phyloP scores from a whole-genome alignment of 2,797 vertebrate genomes.

The Ceryle rudis region DNA sequence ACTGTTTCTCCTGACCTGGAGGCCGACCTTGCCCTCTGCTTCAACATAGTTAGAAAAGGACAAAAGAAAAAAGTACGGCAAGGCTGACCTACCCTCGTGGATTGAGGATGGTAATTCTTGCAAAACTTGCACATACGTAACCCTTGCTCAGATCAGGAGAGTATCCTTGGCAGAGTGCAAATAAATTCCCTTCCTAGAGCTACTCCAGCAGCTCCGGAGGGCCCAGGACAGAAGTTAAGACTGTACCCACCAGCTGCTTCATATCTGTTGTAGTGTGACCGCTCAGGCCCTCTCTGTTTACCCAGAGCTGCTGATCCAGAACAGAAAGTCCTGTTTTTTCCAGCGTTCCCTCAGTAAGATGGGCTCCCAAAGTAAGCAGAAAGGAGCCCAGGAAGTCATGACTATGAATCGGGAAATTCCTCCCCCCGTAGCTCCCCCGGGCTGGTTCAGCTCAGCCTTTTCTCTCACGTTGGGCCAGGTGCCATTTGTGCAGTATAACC shows the following conservation, averaged over 20 bases:
- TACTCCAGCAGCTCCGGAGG: neutral
- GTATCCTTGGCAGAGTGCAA: neutral
- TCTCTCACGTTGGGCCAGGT: neutral
- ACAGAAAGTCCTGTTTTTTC: neutral
- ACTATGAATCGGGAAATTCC: neutral
- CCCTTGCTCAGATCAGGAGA: neutral
- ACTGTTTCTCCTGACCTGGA: neutral
- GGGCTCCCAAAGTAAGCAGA: neutral
- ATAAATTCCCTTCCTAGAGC: neutral
- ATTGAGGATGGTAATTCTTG: neutral
- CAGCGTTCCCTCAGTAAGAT: neutral
- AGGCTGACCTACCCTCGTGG: neutral
- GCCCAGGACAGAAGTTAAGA: neutral
- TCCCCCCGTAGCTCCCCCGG: neutral
- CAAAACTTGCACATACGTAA: neutral
- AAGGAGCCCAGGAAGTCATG: neutral
- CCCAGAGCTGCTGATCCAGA: neutral
- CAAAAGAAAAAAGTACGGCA: neutral
- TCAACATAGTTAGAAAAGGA: neutral
- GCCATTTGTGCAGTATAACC: neutral
- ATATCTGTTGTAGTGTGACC: neutral
- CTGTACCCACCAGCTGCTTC: neutral
- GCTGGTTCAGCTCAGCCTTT: neutral
- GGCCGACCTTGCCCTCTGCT: neutral
- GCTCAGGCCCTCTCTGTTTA: neutral